Evolutionary conservation across 1,140 invertebrate genomes (phyloP), one percentile per base, ranked within the genome.

Genomic region (Panulirus ornatus): DNA sequence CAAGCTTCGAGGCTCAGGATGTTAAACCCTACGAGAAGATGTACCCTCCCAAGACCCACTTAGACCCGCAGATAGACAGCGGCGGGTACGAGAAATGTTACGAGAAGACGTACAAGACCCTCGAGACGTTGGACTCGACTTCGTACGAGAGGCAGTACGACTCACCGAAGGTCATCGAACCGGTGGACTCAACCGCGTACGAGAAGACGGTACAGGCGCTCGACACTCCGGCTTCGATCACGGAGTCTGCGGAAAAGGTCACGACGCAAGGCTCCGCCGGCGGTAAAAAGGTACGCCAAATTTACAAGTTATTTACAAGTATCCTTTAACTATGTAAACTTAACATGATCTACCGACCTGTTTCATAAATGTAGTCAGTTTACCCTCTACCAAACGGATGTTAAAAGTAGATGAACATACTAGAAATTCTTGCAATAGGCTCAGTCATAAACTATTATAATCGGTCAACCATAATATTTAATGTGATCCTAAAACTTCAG

Each of bases 21-120:
- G n/a, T 38, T 14, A 88, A 88, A 22, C 22, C 85, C n/a, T 88
- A 88, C 79, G 88, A 76, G 47, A 89, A 83, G 22, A 22, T 82
- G 40, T 89, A 89, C 16, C 6, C 85, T 0, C 70, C 85, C 16
- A 88, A 88, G 22, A 11, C 6, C 38, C 79, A 89, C 79, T 22
- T 83, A 66, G 79, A 89, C 27, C 6, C 58, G 11, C 63, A 58
- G 34, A 40, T 75, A 2, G 79, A 89, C 38, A 81, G 84, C 9
- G 70, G 47, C 2, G 2, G 66, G 36, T 89, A 89, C 51, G 88
- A 89, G 40, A 89, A 89, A 47, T 83, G 88, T 34, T 89, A 58
- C 47, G 88, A 84, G 63, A 89, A 89, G 51, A 89, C 88, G 1
- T 89, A 89, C 79, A 89, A 83, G 70, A 89, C 88, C 16, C 71